phyloP scores from a whole-genome alignment of 2,113 vertebrate species.

The Dipodomys ordii region DNA sequence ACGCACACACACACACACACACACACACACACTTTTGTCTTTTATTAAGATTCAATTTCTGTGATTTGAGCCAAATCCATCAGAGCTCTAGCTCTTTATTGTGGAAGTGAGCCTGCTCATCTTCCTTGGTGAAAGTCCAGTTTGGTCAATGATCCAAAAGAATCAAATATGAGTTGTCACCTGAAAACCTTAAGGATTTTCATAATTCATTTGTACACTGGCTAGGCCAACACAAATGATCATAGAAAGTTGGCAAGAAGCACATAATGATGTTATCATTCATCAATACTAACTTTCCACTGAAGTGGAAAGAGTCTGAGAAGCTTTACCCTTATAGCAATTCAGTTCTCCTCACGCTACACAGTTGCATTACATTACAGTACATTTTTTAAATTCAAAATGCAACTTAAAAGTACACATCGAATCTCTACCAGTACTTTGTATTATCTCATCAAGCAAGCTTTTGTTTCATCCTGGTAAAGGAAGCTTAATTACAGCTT shows the following conservation, averaged over 20 bases:
- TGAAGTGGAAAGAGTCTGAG: not conserved
- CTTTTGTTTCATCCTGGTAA: slow-evolving; percentile 57
- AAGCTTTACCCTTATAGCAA: not conserved
- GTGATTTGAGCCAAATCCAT: not conserved
- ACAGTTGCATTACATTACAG: not conserved
- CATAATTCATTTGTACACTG: not conserved
- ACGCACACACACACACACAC: no score
- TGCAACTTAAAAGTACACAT: not conserved
- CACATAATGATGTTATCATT: not conserved
- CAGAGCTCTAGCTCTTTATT: not conserved
- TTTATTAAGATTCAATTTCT: not conserved
- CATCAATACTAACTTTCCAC: not conserved
- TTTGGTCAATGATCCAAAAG: slow-evolving; percentile 21
- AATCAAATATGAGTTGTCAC: slow-evolving; percentile 9
- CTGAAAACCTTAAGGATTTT: slow-evolving; percentile 10
- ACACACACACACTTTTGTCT: not conserved
- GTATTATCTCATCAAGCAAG: slow-evolving; percentile 42
- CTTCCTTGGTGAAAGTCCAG: not conserved
- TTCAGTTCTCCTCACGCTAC: not conserved
- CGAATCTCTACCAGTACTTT: slow-evolving; percentile 38
- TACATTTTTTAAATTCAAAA: not conserved
- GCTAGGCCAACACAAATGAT: not conserved
- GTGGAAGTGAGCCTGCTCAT: not conserved
- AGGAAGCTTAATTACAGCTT: slow-evolving; percentile 63
- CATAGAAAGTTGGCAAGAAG: not conserved